Conservation (phyloP, 2,113 vertebrate genomes). For the Urocynchramus pylzowi region DNA sequence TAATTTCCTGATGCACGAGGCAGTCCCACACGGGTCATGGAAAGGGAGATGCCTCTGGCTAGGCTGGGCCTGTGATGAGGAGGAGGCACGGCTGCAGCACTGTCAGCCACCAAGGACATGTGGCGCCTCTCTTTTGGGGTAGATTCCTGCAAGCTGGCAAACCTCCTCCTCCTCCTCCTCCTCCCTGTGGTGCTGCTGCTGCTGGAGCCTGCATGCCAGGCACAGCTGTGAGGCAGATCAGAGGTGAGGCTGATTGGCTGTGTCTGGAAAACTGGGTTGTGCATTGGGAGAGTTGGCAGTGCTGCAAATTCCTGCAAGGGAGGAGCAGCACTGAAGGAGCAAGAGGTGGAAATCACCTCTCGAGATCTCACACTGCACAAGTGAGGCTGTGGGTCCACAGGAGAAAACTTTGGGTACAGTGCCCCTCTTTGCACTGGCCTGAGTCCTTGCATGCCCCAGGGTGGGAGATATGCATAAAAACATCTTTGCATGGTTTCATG, state of each 20-base stretch:
- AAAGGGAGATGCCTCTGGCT: conserved; percentile 3
- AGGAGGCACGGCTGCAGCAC: background rate
- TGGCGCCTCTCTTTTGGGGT: background rate
- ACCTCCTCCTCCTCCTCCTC: background rate
- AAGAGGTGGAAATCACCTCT: background rate
- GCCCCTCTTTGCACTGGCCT: background rate
- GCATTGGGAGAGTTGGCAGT: background rate
- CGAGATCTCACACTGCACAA: rapidly evolving
- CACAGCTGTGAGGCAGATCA: background rate
- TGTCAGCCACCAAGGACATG: background rate
- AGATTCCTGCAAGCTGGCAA: background rate
- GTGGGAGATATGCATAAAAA: background rate
- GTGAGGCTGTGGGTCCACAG: background rate
- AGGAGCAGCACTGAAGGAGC: background rate
- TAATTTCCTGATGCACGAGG: background rate
- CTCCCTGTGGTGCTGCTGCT: background rate
- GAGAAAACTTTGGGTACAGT: background rate
- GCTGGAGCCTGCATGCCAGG: background rate
- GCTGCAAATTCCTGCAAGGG: background rate
- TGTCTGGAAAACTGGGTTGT: background rate
- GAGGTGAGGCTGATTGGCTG: background rate
- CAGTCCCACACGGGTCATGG: background rate
- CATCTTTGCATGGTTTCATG: background rate
- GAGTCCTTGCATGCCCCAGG: background rate
- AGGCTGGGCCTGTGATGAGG: background rate